Conservation (phyloP, 1,140 invertebrate species). For the Drosophila prosaltans region DNA sequence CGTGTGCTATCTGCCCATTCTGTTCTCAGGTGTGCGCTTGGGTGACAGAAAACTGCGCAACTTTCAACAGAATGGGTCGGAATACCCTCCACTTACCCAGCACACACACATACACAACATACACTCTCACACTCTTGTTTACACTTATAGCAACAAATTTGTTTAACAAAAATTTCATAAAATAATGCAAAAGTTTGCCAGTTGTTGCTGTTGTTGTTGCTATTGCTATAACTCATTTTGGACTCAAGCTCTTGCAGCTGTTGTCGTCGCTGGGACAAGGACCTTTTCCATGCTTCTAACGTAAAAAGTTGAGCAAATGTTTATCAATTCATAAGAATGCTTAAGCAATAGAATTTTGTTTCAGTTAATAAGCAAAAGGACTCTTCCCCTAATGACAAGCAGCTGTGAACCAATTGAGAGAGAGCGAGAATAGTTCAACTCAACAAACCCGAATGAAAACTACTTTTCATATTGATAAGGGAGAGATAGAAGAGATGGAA, state of each 20-base stretch:
- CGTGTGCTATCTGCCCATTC: conserved; percentile 36
- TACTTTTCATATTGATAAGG: neutral
- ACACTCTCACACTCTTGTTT: conserved; percentile 24
- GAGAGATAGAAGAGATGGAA: neutral
- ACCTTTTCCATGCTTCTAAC: conserved; percentile 5
- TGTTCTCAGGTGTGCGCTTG: conserved; percentile 54
- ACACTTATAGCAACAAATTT: conserved; percentile 57
- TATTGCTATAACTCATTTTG: conserved; percentile 55
- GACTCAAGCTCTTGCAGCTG: conserved; percentile 15
- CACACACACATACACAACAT: neutral
- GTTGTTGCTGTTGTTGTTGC: conserved; percentile 34
- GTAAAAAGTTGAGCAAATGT: conserved; percentile 20
- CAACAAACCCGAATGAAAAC: neutral
- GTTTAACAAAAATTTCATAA: conserved; percentile 62
- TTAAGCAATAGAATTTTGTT: conserved; percentile 19
- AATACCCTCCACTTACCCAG: neutral
- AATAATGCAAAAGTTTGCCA: conserved; percentile 62
- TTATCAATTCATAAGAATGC: conserved; percentile 19
- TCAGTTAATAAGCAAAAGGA: conserved; percentile 15
- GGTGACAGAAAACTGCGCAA: conserved; percentile 60
- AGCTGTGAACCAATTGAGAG: conserved; percentile 2
- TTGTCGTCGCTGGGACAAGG: conserved; percentile 13
- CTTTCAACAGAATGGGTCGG: conserved; percentile 25
- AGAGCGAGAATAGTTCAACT: neutral
- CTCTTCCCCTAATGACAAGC: conserved; percentile 6